Base-by-base conservation (phyloP, 2,888 invertebrate genomes). In the Athetis lepigone region DNA sequence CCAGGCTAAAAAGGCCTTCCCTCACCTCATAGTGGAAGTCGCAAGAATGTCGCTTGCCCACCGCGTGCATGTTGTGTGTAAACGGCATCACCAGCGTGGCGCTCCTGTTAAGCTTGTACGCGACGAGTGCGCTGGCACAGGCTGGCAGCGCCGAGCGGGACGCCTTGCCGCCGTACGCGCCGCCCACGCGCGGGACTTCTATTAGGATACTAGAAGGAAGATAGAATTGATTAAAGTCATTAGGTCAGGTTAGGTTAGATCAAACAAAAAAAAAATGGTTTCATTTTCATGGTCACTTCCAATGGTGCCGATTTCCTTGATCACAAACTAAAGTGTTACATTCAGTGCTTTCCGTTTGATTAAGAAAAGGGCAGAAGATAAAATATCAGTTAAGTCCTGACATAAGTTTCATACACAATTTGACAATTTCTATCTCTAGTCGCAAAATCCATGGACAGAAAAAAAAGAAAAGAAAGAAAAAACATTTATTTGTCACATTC, bases 161-260 rank as follows among this genome's bases (percentile, higher is more conserved):
- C 37, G 97, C 96, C 88, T 98, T 98, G 0, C 95, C 96, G 0
- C 98, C 98, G 85, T 97, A 98, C 0, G 94, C 97, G 11, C 98
- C 98, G 2, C 98, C 98, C 3, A 98, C 77, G 40, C 98, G 96
- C 5, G 96, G 95, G 0, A 98, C 97, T 43, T 93, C 90, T 0
- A 98, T 92, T 70, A 97, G 96, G n/a, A 98, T 95, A 49, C 98
- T 97, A 80, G 23, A 67, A 42, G 5, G 25, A 47, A 21, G n/a
- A 9, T 29, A 2, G 23, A 19, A 13, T 2, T 1, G 2, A 23
- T 6, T 8, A 40, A 18, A 9, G 3, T 19, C 7, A 19, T 40
- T 11, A n/a, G 0, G 11, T 33, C 13, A 33, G 11, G 29, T 29
- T 9, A 29, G 29, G 27, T 27, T 8, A n/a, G n/a, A n/a, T n/a